These are phyloP conservation scores for Caprella mutica DNA, from an alignment of 2,888 invertebrate species.

Conservation along the genomic window DNA sequence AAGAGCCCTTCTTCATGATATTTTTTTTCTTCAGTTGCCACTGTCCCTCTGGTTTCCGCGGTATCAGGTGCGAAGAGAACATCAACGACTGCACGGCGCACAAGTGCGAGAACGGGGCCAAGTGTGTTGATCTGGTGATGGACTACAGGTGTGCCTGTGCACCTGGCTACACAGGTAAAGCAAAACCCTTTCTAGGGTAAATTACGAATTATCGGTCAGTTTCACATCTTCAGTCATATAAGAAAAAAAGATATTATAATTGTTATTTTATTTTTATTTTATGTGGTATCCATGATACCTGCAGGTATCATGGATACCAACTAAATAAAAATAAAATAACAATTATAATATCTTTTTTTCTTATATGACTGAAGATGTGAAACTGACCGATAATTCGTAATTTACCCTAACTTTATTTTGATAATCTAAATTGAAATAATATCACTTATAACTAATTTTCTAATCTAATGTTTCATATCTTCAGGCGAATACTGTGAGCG, in stretches of 20 bases:
- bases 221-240: too few species aligned
- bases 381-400: too few species aligned
- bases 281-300: too few species aligned
- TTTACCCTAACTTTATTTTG: neutral
- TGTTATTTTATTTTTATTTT: too few species aligned
- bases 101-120: slow-evolving; percentile 52
- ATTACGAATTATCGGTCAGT: too few species aligned
- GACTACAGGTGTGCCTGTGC: slow-evolving; percentile 80
- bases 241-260: too few species aligned
- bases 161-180: slow-evolving; percentile 67
- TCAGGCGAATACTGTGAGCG: slow-evolving; percentile 71
- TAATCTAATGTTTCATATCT: slow-evolving; percentile 9
- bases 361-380: too few species aligned
- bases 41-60: slow-evolving; percentile 83
- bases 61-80: slow-evolving; percentile 88
- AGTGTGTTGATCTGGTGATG: slow-evolving; percentile 31
- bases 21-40: slow-evolving; percentile 55
- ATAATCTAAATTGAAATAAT: neutral
- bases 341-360: too few species aligned
- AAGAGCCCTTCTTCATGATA: too few species aligned
- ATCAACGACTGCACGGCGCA: slow-evolving; percentile 84
- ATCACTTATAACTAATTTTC: neutral
- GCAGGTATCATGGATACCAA: too few species aligned
- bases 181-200: too few species aligned
- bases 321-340: too few species aligned